These are phyloP conservation scores for Paraplagusia blochii DNA, from an alignment of 2,113 vertebrate genomes.

Conservation along the genomic window DNA sequence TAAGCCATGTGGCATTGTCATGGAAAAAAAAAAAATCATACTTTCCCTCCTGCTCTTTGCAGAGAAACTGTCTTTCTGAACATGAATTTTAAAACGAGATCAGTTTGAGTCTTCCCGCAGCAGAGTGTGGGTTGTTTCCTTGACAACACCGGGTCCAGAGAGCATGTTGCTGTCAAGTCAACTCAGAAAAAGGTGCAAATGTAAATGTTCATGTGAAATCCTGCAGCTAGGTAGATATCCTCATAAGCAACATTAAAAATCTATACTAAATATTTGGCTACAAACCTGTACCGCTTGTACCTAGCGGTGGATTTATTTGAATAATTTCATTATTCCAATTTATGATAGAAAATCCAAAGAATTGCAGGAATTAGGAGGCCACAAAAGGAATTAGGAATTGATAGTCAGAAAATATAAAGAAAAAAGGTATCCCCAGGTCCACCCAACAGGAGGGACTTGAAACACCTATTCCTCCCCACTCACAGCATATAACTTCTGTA, in stretches of 20 bases:
- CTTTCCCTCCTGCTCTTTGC: constrained; percentile 29
- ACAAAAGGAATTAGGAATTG: no score
- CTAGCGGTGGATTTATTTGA: no score
- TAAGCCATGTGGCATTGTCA: neutral
- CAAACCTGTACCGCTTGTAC: no score
- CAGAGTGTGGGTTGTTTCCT: constrained; percentile 67
- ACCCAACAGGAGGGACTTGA: no score
- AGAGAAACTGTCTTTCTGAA: constrained; percentile 18
- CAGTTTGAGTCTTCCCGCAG: constrained; percentile 32
- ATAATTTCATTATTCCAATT: no score
- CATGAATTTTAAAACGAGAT: constrained; percentile 22
- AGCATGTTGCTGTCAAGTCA: constrained; percentile 10
- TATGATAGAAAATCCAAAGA: no score
- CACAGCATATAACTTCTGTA: no score
- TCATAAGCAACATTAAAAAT: neutral
- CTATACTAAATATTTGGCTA: no score
- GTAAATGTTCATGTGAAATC: neutral
- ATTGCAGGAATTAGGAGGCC: no score
- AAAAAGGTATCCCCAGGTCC: no score
- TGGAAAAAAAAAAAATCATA: neutral
- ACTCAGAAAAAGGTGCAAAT: neutral
- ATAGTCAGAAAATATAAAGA: no score
- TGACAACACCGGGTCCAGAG: constrained; percentile 62
- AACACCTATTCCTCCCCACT: no score
- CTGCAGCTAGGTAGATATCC: neutral